These are phyloP conservation scores for Ploceus nigricollis DNA, from an alignment of 2,113 vertebrate species.

Conservation along the genomic window DNA sequence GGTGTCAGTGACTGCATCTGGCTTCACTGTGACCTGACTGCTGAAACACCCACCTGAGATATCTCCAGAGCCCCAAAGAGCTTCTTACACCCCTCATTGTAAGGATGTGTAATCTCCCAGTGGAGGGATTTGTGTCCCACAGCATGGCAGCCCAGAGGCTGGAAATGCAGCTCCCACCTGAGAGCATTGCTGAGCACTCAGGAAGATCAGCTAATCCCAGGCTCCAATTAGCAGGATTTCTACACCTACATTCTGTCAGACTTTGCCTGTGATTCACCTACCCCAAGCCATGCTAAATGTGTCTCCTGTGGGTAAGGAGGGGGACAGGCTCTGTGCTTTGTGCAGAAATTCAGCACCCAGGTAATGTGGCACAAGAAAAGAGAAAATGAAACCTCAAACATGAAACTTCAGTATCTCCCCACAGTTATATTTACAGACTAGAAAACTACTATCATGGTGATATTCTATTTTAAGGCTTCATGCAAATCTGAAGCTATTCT, in stretches of 20 bases:
- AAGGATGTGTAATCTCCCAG: neutral
- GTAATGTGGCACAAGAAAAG: accelerated
- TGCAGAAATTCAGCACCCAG: neutral
- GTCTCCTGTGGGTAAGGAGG: neutral
- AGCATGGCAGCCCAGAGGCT: neutral
- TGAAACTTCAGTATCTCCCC: neutral
- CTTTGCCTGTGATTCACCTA: neutral
- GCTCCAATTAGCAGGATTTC: neutral
- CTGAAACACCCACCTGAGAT: neutral
- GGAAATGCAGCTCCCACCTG: neutral
- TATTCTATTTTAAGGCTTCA: neutral
- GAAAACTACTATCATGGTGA: neutral
- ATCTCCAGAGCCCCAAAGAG: neutral
- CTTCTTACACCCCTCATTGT: neutral
- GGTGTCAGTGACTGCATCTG: no score
- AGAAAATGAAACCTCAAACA: neutral
- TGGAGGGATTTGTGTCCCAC: neutral
- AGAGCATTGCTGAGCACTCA: neutral
- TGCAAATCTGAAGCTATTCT: neutral
- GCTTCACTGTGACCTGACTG: accelerated
- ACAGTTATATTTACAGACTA: neutral
- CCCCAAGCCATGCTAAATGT: neutral
- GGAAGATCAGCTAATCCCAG: neutral
- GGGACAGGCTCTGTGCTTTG: neutral
- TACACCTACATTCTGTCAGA: neutral